Evolutionary conservation across 1,140 invertebrate genomes (phyloP), one percentile per base, ranked within the genome.

Genomic region (Drosophila malerkotliana): DNA sequence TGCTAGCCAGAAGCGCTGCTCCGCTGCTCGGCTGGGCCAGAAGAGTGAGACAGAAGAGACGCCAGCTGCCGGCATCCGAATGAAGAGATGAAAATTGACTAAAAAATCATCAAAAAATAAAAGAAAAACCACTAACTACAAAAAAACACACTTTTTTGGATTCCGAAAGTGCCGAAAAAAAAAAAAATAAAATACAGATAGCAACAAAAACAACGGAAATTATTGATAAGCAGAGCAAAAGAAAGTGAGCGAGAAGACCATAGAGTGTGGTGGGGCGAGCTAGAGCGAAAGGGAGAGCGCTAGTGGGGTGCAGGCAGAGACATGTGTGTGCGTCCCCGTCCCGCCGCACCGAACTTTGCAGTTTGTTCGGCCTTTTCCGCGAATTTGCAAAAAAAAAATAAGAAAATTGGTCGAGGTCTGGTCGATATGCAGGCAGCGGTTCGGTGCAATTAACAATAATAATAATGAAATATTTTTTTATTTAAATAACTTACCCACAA

Each of bases 401-500:
- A 18, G 15, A 15, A 15, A 64, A 68, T 47, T 55, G 66, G 62
- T 51, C 45, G 59, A 63, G 58, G 14, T 45, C 54, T 72, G 68
- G 54, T 72, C 68, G 67, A 72, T 72, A 72, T 49, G 52, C 24
- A 28, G 61, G 61, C 49, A 62, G 57, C 63, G 62, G 55, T 56
- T 32, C 5, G 26, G 5, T 1, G 6, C 26, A 28, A 18, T 18
- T 18, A 37, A 62, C 30, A 56, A 37, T 37, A 37, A 37, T 37
- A 37, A 12, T n/a, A 37, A 37, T 37, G 10, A n/a, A 12, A n/a
- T 12, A 32, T 12, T 12, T 10, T 10, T 3, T 10, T 3, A 3
- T 32, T 9, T 12, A 12, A 18, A 62, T 9, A 26, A 80, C 90
- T 91, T 80, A 91, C 90, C 90, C 47, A 88, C 45, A 72, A 91